These are phyloP conservation scores for Thaumetopoea pityocampa DNA, from an alignment of 1,140 invertebrate species.

Conservation along the genomic window DNA sequence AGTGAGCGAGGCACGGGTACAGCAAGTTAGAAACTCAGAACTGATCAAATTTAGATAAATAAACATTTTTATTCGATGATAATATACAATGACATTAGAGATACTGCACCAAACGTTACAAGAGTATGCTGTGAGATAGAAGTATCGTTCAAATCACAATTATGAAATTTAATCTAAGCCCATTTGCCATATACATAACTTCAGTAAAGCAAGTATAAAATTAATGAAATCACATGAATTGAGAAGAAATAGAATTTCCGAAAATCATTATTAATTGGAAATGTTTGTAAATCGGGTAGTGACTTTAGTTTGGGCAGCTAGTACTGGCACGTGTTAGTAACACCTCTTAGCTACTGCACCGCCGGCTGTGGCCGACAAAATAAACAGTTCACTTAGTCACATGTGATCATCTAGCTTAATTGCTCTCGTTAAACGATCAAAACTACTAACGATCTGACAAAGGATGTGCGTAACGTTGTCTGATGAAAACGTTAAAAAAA, in stretches of 20 bases:
- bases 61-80: slow-evolving; percentile 63
- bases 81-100: slow-evolving; percentile 73
- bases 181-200: slow-evolving; percentile 61
- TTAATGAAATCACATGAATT: slow-evolving; percentile 35
- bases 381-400: too few relatives aligned
- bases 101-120: slow-evolving; percentile 74
- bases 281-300: slow-evolving; percentile 25
- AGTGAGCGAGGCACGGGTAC: slow-evolving; percentile 42
- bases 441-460: too few relatives aligned
- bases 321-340: slow-evolving; percentile 29
- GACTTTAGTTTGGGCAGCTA: slow-evolving; percentile 64
- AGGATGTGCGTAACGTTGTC: too few relatives aligned
- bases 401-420: too few relatives aligned
- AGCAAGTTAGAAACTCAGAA: slow-evolving; percentile 36
- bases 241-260: slow-evolving; percentile 32
- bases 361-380: too few relatives aligned
- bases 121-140: slow-evolving; percentile 64
- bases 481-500: too few relatives aligned
- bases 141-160: slow-evolving; percentile 51
- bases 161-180: slow-evolving; percentile 59
- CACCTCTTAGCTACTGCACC: slow-evolving; percentile 31
- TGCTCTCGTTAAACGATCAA: too few relatives aligned
- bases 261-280: slow-evolving; percentile 29
- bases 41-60: slow-evolving; percentile 42
- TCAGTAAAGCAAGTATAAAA: slow-evolving; percentile 48